Conservation (phyloP, 2,888 invertebrate species). For the Oscheius sp. region DNA sequence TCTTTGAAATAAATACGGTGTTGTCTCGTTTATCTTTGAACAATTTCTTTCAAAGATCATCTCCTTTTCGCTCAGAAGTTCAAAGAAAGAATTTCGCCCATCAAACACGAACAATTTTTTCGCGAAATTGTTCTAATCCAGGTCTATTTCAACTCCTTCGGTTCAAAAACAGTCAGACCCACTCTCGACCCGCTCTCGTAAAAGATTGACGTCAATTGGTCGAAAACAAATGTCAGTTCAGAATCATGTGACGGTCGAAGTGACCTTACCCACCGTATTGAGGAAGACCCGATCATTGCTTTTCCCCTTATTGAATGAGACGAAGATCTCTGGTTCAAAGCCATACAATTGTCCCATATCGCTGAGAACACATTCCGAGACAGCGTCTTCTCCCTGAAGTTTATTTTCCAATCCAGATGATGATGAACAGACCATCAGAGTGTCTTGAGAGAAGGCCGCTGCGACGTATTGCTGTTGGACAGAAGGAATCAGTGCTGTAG, state of each 20-base stretch:
- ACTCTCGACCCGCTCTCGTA: background rate
- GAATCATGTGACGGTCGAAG: too few relatives aligned
- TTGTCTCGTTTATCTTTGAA: too few relatives aligned
- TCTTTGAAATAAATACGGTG: too few relatives aligned
- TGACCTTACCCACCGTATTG: constrained; percentile 32
- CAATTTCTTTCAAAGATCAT: background rate
- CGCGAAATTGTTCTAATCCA: background rate
- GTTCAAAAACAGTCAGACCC: background rate
- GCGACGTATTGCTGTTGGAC: constrained; percentile 67
- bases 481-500: constrained; percentile 58
- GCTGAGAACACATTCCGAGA: constrained; percentile 64
- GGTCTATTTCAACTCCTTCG: background rate
- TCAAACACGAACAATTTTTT: background rate
- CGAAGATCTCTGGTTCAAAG: constrained; percentile 62
- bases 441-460: constrained; percentile 62
- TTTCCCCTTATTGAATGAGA: constrained; percentile 64
- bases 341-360: constrained; percentile 54
- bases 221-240: background rate
- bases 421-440: constrained; percentile 55
- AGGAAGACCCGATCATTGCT: constrained; percentile 62
- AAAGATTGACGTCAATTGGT: constrained; percentile 15
- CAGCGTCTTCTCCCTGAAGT: constrained; percentile 64
- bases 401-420: background rate
- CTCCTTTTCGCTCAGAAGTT: too few relatives aligned
- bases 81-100: background rate